Evolutionary conservation across 2,113 vertebrate genomes (phyloP).

Genomic region (Triplophysa dalaica): DNA sequence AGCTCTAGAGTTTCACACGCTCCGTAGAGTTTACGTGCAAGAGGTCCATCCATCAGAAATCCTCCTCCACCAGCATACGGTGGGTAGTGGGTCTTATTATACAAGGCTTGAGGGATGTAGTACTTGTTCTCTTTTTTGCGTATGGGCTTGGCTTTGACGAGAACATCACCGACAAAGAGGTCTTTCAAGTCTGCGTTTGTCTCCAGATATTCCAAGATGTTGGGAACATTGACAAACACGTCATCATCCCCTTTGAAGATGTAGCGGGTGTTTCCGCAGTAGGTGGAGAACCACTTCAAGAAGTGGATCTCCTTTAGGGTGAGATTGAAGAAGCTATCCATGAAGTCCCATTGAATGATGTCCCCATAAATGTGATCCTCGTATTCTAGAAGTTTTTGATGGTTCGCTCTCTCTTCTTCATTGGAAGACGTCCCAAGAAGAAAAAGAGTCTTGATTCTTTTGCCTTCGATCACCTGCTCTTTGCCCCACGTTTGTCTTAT

Average conservation of each 20-base stretch:
- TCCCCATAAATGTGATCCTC: slow-evolving; percentile 89
- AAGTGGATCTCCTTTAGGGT: slow-evolving; percentile 97
- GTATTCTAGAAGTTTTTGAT: slow-evolving; percentile 92
- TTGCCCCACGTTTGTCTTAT: slow-evolving; percentile 94
- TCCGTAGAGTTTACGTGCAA: slow-evolving; percentile 80
- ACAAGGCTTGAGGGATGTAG: slow-evolving; percentile 85
- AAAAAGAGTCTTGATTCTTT: slow-evolving; percentile 82
- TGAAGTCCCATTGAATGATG: slow-evolving; percentile 95
- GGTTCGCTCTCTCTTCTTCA: slow-evolving; percentile 81
- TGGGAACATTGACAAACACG: slow-evolving; percentile 86
- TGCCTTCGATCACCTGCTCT: slow-evolving; percentile 77
- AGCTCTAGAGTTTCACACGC: slow-evolving; percentile 83
- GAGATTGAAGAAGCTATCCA: slow-evolving; percentile 96
- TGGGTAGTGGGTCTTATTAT: slow-evolving; percentile 85
- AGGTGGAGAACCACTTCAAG: slow-evolving; percentile 91
- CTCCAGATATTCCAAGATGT: slow-evolving; percentile 89
- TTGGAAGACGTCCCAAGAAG: slow-evolving; percentile 84
- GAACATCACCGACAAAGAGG: slow-evolving; percentile 88
- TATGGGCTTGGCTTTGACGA: slow-evolving; percentile 86
- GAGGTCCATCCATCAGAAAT: slow-evolving; percentile 84
- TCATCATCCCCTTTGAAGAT: slow-evolving; percentile 95
- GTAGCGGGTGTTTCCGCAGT: slow-evolving; percentile 79
- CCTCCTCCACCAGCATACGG: slow-evolving; percentile 93
- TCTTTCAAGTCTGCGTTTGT: slow-evolving; percentile 65
- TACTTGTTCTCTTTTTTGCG: slow-evolving; percentile 93